A percentile compares a stretch with the other conserved stretches of the same genome.
phyloP scores from a whole-genome alignment of 2,797 vertebrate species.

The Jordanella pulchra region DNA sequence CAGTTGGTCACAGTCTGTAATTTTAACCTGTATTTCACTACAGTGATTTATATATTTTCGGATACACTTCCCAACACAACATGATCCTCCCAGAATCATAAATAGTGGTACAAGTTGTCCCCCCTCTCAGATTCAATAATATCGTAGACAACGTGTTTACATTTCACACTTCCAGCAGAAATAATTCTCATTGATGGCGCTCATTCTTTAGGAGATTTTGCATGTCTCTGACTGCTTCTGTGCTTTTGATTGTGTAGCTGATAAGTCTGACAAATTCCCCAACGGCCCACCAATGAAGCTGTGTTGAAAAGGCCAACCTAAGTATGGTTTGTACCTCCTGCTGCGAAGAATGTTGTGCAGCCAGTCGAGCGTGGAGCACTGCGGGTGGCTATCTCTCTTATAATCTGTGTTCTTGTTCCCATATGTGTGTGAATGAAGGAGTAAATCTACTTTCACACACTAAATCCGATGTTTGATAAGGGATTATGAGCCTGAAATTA shows the following conservation, averaged over 20 bases:
- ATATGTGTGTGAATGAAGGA: slow-evolving; percentile 25
- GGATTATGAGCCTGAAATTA: slow-evolving; percentile 26
- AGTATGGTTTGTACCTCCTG: slow-evolving; percentile 50
- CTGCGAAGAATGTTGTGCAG: slow-evolving; percentile 62
- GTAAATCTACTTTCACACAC: slow-evolving; percentile 42
- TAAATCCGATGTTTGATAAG: slow-evolving; percentile 17
- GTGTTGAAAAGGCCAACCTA: slow-evolving; percentile 53
- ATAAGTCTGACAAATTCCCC: slow-evolving; percentile 51
- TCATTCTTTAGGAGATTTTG: slow-evolving; percentile 10
- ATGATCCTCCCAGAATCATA: not conserved
- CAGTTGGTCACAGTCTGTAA: not conserved
- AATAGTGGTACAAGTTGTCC: not conserved
- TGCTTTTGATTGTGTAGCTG: slow-evolving; percentile 35
- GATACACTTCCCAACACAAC: not conserved
- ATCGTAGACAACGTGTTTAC: slow-evolving; percentile 10
- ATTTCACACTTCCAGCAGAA: slow-evolving; percentile 12
- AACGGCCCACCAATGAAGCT: slow-evolving; percentile 53
- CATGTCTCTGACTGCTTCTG: slow-evolving; percentile 12
- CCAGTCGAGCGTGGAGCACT: slow-evolving; percentile 47
- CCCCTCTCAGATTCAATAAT: not conserved
- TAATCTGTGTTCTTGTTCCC: slow-evolving; percentile 49
- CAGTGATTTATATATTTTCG: not conserved
- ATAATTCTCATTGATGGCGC: not conserved
- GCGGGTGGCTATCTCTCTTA: slow-evolving; percentile 63
- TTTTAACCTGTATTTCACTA: not conserved